Percentiles rank a stretch among this genome's conserved stretches.
phyloP scores from a whole-genome alignment of 2,113 vertebrate genomes.

The Microtus richardsoni region DNA sequence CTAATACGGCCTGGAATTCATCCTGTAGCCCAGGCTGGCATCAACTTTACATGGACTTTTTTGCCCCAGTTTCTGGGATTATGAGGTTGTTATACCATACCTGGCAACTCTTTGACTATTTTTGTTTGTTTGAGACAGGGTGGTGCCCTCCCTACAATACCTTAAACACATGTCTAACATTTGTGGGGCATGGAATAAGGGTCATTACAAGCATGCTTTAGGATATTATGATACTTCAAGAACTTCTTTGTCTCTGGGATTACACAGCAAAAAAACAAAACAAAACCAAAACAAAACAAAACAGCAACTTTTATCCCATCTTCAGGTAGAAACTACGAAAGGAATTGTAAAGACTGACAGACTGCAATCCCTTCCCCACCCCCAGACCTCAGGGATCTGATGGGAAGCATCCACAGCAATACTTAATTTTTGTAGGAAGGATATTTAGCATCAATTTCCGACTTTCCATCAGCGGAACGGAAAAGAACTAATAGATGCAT shows the following conservation, averaged over 20 bases:
- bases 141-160: neutral
- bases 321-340: conserved; percentile 42
- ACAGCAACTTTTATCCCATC: neutral
- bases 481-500: conserved; percentile 62
- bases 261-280: no score
- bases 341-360: conserved; percentile 7
- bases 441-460: neutral
- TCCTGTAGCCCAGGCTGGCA: neutral
- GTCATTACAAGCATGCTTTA: neutral
- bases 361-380: conserved; percentile 1
- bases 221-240: neutral
- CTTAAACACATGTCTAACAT: neutral
- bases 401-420: neutral
- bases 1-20: neutral
- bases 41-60: no score
- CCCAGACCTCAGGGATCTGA: neutral
- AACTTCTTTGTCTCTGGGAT: neutral
- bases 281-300: no score
- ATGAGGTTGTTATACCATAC: neutral
- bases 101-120: neutral
- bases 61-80: neutral
- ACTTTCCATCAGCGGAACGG: conserved; percentile 24
- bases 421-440: neutral
- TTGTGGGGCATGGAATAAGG: neutral
- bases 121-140: neutral